Evolutionary conservation across 2,888 invertebrate genomes (phyloP), one percentile per base, ranked within the genome.

Genomic region (Lasioglossum leucozonium): DNA sequence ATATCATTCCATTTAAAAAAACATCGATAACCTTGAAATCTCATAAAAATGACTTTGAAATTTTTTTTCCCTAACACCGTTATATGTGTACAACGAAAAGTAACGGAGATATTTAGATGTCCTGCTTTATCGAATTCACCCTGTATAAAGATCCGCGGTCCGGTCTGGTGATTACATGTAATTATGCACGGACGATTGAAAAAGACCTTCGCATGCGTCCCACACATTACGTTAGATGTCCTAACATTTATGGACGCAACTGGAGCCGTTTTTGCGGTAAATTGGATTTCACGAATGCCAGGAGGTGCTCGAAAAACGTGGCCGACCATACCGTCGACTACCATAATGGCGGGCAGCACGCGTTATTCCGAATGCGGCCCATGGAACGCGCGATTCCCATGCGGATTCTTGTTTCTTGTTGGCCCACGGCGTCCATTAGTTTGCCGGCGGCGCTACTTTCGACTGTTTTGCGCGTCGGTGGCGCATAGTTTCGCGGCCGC

Each of bases 291-390:
- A 55, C 10, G 55, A n/a, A n/a, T 1, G 55, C 55, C n/a, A 30
- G 30, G 30, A 8, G 16, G 30, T 62, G 30, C 16, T 30, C 62
- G 62, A 62, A 62, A 62, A 62, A 62, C 30, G 16, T 62, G 62
- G 62, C 16, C 62, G 16, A 62, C 62, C 55, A 55, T 55, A 55
- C 55, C 55, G 55, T 22, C 55, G 26, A 18, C 62, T 30, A 16
- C 16, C 18, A 11, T 72, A 72, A 72, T 42, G 62, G 62, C 30
- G 37, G 2, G 6, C 34, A 11, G 51, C 42, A 40, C 44, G 11
- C 40, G 81, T 81, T 80, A 72, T 81, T 82, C 69, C 71, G 71
- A 78, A 81, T 78, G 67, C 67, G 47, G 40, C 55, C 34, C 81
- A 51, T 26, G 74, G 82, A 65, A 75, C 47, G 58, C 74, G 58